Evolutionary conservation across 2,888 invertebrate genomes (phyloP), one percentile per base, ranked within the genome.

Genomic region (Lordiphosa fenestrarum): DNA sequence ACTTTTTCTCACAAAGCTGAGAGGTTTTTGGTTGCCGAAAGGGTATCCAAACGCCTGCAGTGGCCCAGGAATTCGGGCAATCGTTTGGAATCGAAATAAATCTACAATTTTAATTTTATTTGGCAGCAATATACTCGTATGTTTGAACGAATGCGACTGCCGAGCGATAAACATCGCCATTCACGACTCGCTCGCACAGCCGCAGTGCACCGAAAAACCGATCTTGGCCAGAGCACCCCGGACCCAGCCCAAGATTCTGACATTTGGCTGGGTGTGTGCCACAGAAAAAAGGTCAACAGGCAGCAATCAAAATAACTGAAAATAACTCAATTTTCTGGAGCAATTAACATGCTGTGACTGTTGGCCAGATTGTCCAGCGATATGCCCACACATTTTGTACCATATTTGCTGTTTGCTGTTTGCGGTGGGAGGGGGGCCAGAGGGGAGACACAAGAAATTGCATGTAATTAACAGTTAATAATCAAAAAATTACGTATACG

Each of bases 281-380:
- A 62, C 52, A 44, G 3, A 49, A 73, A 77, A 77, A 78, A 78
- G 78, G 78, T 78, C 78, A 78, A 76, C 72, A 57, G 80, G 70
- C 81, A 66, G 83, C 83, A 83, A 83, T 80, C 76, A 83, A 80
- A 80, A 80, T 83, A 77, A 66, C 69, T 77, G 69, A 77, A 74
- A 74, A 74, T 74, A 83, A 80, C 78, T 80, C 77, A 80, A 80
- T 80, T 80, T 80, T 83, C 72, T 72, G 69, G 71, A 74, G 78
- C 83, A 80, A 80, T 83, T 80, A 80, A 80, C 83, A 83, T 71
- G 76, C 67, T 76, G 72, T 52, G 65, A 44, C 65, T 55, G 71
- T 55, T 49, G 48, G 40, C 35, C 21, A 40, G 50, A 63, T 63
- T 35, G 39, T 33, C 35, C 15, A 15, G 9, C 58, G 80, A 76